Base-by-base conservation (phyloP, 1,140 invertebrate genomes). In the Zaprionus ghesquierei region DNA sequence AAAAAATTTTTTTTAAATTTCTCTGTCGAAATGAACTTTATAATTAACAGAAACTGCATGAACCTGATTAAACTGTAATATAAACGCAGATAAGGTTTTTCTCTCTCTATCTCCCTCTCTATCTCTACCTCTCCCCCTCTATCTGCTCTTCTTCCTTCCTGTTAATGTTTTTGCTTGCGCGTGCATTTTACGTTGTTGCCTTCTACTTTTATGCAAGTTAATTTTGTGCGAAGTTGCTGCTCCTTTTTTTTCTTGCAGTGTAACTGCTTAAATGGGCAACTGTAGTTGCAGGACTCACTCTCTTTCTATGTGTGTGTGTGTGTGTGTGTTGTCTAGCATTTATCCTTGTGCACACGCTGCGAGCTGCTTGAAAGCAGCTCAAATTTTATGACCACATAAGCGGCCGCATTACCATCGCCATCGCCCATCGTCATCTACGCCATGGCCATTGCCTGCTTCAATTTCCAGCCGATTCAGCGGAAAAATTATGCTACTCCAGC, bases 371-470 rank as follows among this genome's bases (percentile, higher is more conserved):
- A 72, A 54, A 66, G 62, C 81, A 78, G 61, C 78, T 87, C 82
- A 79, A 73, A 64, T 76, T 87, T 86, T 79, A 89, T 82, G 76
- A 55, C 81, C 81, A 86, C 82, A 86, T 70, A 79, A 81, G 81
- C 81, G 62, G 66, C 54, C 59, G 56, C 68, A 75, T 75, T 59
- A 71, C 72, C 60, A 69, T 41, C 55, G 18, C 65, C 31, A 66
- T 66, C 18, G 18, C 27, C 13, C 50, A 65, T 69, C 65, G 69
- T 13, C 58, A 22, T 38, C 41, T 59, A 46, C 55, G 18, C 49
- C 31, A 68, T 68, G 8, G 25, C 22, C 50, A 65, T 73, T 58
- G 61, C 15, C 50, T 38, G 66, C 66, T 53, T 31, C 60, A 63
- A 82, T 82, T 82, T 87, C 50, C 29, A 56, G 82, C 44, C 69